Evolutionary conservation across 2,888 invertebrate genomes (phyloP).

Genomic region (Strigamia maritima): DNA sequence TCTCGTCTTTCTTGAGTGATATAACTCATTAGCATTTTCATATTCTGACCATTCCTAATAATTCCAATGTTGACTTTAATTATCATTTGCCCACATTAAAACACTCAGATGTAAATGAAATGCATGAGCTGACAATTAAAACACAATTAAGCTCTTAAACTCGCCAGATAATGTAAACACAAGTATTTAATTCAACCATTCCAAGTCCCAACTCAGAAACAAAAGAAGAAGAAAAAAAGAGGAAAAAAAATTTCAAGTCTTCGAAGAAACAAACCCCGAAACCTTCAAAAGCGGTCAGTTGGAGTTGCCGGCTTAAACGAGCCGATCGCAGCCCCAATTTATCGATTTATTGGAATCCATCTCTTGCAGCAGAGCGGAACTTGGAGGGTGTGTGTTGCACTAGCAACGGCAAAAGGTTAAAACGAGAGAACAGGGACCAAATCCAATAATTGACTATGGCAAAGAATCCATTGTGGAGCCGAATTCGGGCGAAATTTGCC

Average conservation of each 20-base stretch:
- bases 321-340: constrained; percentile 7
- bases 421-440: constrained; percentile 5
- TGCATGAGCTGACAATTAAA: not conserved
- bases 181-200: not conserved
- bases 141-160: not conserved
- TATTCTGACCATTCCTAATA: not conserved
- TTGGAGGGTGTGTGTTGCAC: constrained; percentile 20
- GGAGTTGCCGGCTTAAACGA: not conserved
- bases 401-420: constrained; percentile 27
- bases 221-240: not conserved
- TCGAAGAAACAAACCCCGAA: not conserved
- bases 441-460: constrained; percentile 22
- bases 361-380: constrained; percentile 29
- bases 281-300: not conserved
- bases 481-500: not conserved
- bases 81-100: not conserved
- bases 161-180: not conserved
- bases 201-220: not conserved
- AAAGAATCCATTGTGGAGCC: not conserved
- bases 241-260: not conserved
- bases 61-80: not conserved
- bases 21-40: not conserved
- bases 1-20: too few relatives aligned
- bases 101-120: not conserved
- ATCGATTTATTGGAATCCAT: constrained; percentile 18